Evolutionary conservation across 2,888 invertebrate species (phyloP), one percentile per base, ranked within the genome.

Genomic region (Plagiodera versicolora): DNA sequence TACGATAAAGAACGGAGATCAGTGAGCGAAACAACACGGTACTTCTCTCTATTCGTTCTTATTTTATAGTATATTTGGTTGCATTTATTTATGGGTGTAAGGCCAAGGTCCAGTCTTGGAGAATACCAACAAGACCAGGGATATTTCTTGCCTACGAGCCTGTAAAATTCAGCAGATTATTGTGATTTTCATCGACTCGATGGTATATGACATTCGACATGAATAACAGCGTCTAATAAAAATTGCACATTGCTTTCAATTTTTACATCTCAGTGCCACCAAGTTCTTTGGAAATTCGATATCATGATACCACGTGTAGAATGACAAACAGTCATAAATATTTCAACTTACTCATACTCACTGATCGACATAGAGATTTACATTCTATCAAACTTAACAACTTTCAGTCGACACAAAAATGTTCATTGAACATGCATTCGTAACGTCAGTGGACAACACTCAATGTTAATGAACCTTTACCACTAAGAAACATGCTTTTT

Each of bases 1-100:
- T 48, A 28, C n/a, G 16, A 56, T 30, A 56, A 64, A 53, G 30
- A 54, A 55, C 58, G 45, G 50, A 16, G 50, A 35, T 32, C 39
- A 39, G n/a, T 4, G 14, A 14, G 14, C n/a, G 39, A 39, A 39
- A 39, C 24, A n/a, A n/a, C n/a, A n/a, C n/a, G n/a, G n/a, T n/a
- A n/a, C n/a, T n/a, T n/a, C n/a, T n/a, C n/a, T n/a, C n/a, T n/a
- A n/a, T n/a, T n/a, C n/a, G n/a, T n/a, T n/a, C n/a, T n/a, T 24
- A 3, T 6, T 24, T 6, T 11, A 32, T 32, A 32, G 11, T n/a
- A 39, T 39, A 39, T 39, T 14, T 32, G n/a, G n/a, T 32, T 14
- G 2, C 39, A 39, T 39, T 39, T 10, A 39, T 14, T 39, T 39
- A 39, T 39, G n/a, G 39, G 39, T 4, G 14, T 5, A 24, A 24